These are phyloP conservation scores for Pachycephala philippinensis DNA, from an alignment of 2,113 vertebrate species.

Conservation along the genomic window DNA sequence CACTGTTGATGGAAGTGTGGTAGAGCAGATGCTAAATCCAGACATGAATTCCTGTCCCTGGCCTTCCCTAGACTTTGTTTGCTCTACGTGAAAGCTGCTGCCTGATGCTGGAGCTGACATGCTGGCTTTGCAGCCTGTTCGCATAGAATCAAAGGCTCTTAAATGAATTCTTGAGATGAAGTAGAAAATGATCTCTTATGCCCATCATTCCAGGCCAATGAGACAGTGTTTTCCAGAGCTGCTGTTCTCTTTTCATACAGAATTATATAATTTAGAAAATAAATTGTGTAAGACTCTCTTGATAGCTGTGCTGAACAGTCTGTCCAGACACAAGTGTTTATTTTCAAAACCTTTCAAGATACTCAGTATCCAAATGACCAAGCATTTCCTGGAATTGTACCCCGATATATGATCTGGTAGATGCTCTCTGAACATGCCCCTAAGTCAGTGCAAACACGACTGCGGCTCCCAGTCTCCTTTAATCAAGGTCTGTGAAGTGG, in stretches of 20 bases:
- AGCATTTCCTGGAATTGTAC: not conserved
- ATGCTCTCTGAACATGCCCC: not conserved
- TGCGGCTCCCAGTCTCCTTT: not conserved
- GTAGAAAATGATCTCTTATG: not conserved
- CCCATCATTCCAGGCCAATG: not conserved
- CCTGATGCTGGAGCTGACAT: not conserved
- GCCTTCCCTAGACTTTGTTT: not conserved
- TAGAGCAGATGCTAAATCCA: not conserved
- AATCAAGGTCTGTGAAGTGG: not conserved
- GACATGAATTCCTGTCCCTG: accelerated
- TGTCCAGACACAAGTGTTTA: not conserved
- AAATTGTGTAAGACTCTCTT: not conserved
- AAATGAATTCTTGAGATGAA: not conserved
- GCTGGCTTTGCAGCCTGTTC: not conserved
- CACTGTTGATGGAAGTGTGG: not conserved
- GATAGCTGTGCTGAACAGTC: not conserved
- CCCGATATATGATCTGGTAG: not conserved
- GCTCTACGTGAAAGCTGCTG: not conserved
- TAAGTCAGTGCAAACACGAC: not conserved
- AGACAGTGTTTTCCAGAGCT: not conserved
- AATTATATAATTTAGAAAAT: not conserved
- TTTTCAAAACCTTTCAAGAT: not conserved
- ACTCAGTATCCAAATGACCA: not conserved
- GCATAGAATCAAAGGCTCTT: not conserved
- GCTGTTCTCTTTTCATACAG: not conserved